Evolutionary conservation across 2,797 vertebrate genomes (phyloP).

Genomic region (Eptatretus atami): DNA sequence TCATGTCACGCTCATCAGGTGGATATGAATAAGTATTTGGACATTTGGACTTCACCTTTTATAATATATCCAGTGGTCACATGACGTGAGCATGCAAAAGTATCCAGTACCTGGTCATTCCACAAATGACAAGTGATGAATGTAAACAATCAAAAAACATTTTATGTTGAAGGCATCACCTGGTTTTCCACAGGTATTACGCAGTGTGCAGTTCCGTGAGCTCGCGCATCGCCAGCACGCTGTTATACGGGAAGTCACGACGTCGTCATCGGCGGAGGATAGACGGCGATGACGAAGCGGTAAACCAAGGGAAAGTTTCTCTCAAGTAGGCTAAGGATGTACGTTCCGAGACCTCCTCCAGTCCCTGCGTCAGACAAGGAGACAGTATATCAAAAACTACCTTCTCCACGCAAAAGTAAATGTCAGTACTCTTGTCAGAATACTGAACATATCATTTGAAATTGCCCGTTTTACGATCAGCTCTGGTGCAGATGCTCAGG

Average conservation of each 20-base stretch:
- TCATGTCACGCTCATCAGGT: too few relatives aligned
- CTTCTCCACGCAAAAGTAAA: too few relatives aligned
- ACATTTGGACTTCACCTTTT: too few relatives aligned
- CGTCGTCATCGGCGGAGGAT: conserved; percentile 62
- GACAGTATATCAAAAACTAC: background rate
- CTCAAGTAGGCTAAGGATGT: conserved; percentile 42
- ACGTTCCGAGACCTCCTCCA: conserved; percentile 68
- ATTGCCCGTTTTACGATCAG: too few relatives aligned
- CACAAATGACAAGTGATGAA: background rate
- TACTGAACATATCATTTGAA: too few relatives aligned
- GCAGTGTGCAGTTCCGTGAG: conserved; percentile 65
- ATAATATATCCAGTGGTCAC: too few relatives aligned
- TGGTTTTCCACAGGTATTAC: conserved; percentile 77
- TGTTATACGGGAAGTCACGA: conserved; percentile 92
- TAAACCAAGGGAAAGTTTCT: conserved; percentile 78
- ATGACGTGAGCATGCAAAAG: too few relatives aligned
- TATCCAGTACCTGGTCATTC: background rate
- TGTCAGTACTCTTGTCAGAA: too few relatives aligned
- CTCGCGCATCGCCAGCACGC: conserved; percentile 61
- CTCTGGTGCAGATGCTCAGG: too few relatives aligned
- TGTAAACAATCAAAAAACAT: background rate
- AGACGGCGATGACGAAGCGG: conserved; percentile 54
- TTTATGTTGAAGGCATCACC: conserved; percentile 18
- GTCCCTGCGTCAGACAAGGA: conserved; percentile 26
- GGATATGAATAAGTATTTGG: too few relatives aligned